Base-by-base conservation (phyloP, 2,888 invertebrate genomes). In the Cosmopolites sordidus region DNA sequence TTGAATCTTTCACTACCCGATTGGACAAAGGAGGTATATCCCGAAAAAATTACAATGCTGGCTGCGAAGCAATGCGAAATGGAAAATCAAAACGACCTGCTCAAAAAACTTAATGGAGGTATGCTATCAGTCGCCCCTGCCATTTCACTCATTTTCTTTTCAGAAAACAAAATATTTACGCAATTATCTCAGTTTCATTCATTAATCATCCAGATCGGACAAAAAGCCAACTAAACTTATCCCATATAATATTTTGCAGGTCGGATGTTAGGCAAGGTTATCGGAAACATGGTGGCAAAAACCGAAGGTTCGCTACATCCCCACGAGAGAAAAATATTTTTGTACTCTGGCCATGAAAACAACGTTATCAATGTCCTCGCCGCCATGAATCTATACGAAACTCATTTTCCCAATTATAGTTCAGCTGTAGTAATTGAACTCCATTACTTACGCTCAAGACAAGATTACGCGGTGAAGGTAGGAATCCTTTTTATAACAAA, bases 341-440 rank as follows among this genome's bases (percentile, higher is more conserved):
- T 80, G 16, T 79, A 75, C 65, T 75, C 78, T 22, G 79, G 76
- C 1, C 83, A 83, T 65, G 83, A 83, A 62, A 76, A 78, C 3
- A 81, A 80, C 22, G 71, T 83, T 4, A 73, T 78, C 11, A 74
- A 78, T 33, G 59, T 81, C 22, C 67, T 81, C 27, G 68, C 70
- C 14, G 75, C 78, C 18, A 67, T 83, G 14, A 70, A 72, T 8
- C 67, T 79, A 14, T 81, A 71, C 64, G 62, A 74, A 44, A 70
- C 74, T 0, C 75, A 77, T 58, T 67, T 73, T 48, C 71, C 73
- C 1, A 66, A 66, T 33, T 73, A 71, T 56, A 66, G 69, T 46
- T 62, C 71, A 2, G 70, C 72, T 5, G 67, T 68, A 29, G 60
- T 72, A 2, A 60, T 73, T 3, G 72, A 73, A 60, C 56, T 73